Percentiles rank a stretch among this genome's conserved stretches.
Evolutionary conservation across 2,113 vertebrate species (phyloP).

Genomic region (Tilapia sparmanii): DNA sequence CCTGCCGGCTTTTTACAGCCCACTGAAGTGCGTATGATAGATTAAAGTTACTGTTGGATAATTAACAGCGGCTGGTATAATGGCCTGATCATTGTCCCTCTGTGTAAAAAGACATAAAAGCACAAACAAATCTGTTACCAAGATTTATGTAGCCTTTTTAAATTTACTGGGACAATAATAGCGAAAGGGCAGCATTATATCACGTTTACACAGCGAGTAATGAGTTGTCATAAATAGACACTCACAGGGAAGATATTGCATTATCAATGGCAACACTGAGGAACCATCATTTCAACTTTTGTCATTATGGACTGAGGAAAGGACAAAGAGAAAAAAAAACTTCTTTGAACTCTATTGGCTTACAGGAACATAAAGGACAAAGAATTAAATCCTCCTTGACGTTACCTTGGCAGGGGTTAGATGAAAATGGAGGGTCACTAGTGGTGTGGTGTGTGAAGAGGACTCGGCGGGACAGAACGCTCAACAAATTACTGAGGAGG

Average conservation of each 20-base stretch:
- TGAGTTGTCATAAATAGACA: slow-evolving; percentile 48
- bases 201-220: slow-evolving; percentile 37
- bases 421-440: slow-evolving; percentile 15
- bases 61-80: slow-evolving; percentile 51
- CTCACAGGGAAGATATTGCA: slow-evolving; percentile 36
- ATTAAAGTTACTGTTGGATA: slow-evolving; percentile 58
- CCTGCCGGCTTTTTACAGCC: slow-evolving; percentile 28
- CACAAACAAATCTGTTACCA: slow-evolving; percentile 61
- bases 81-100: slow-evolving; percentile 21
- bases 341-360: neutral
- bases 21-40: slow-evolving; percentile 51
- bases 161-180: slow-evolving; percentile 52
- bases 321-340: neutral
- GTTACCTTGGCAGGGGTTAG: slow-evolving; percentile 45
- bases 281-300: slow-evolving; percentile 34
- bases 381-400: slow-evolving; percentile 43
- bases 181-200: slow-evolving; percentile 59
- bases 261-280: slow-evolving; percentile 18
- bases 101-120: slow-evolving; percentile 41
- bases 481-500: slow-evolving; percentile 33
- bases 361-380: neutral
- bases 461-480: slow-evolving; percentile 20
- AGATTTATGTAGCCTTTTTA: slow-evolving; percentile 57
- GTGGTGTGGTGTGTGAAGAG: slow-evolving; percentile 15
- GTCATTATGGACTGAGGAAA: neutral